Evolutionary conservation across 1,140 invertebrate genomes (phyloP).

Genomic region (Ylistrum balloti): DNA sequence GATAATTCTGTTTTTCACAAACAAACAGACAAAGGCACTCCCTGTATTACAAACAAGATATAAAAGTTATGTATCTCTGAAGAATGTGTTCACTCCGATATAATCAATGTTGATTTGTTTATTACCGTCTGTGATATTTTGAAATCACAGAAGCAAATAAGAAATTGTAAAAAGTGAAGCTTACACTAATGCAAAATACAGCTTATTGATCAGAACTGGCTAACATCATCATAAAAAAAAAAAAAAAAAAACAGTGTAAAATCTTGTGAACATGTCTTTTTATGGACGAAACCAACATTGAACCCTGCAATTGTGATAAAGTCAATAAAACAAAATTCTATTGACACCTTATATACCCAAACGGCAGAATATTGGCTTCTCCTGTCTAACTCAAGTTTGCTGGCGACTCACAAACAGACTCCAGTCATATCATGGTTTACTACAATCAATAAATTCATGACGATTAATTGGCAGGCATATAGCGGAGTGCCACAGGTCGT

Average conservation of each 20-base stretch:
- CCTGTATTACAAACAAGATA: not conserved
- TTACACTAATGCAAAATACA: too few species aligned
- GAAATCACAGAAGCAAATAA: not conserved
- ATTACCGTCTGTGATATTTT: not conserved
- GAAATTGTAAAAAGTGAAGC: not conserved
- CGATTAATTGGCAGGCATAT: not conserved
- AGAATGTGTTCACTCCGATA: not conserved
- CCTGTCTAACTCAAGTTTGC: not conserved
- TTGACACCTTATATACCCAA: not conserved
- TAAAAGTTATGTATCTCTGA: not conserved
- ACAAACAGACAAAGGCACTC: not conserved
- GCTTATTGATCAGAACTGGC: too few species aligned
- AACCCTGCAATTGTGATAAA: not conserved
- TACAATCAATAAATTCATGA: not conserved
- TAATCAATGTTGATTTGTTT: not conserved
- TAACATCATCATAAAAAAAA: too few species aligned
- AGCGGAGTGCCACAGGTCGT: not conserved
- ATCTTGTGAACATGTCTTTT: not conserved
- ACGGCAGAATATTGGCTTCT: not conserved
- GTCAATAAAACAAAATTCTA: slow-evolving; percentile 17
- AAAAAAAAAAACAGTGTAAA: too few species aligned
- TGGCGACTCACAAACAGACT: not conserved
- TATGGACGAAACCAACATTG: not conserved
- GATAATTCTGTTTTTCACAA: not conserved
- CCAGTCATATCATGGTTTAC: not conserved